Percentiles rank a stretch among this genome's conserved stretches.
phyloP scores from a whole-genome alignment of 2,113 vertebrate species.

The Motacilla alba region DNA sequence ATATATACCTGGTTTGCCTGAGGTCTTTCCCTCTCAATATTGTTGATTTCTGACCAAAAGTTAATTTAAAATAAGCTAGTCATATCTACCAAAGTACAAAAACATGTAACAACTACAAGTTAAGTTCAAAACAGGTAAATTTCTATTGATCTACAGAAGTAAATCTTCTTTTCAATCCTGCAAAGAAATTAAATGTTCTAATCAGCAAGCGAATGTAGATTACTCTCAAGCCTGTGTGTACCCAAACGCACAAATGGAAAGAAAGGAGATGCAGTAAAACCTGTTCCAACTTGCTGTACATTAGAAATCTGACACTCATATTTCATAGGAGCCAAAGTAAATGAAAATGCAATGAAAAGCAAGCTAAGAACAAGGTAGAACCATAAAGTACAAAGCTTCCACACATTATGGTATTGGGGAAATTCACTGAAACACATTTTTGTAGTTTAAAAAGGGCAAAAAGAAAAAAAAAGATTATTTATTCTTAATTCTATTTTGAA shows the following conservation, averaged over 20 bases:
- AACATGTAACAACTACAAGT: neutral
- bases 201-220: neutral
- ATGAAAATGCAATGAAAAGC: neutral
- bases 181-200: neutral
- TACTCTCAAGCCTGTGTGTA: neutral
- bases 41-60: neutral
- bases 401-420: neutral
- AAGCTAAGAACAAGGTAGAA: neutral
- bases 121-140: neutral
- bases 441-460: neutral
- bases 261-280: constrained; percentile 15
- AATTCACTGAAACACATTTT: neutral
- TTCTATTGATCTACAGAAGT: neutral
- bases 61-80: neutral
- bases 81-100: neutral
- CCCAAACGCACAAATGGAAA: neutral
- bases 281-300: neutral
- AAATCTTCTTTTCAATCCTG: neutral
- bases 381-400: neutral
- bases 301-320: neutral
- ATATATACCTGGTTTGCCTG: neutral
- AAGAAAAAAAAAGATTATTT: neutral
- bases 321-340: neutral
- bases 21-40: neutral
- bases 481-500: neutral